Evolutionary conservation across 2,797 vertebrate genomes (phyloP).

Genomic region (Rhyacichthys aspro): DNA sequence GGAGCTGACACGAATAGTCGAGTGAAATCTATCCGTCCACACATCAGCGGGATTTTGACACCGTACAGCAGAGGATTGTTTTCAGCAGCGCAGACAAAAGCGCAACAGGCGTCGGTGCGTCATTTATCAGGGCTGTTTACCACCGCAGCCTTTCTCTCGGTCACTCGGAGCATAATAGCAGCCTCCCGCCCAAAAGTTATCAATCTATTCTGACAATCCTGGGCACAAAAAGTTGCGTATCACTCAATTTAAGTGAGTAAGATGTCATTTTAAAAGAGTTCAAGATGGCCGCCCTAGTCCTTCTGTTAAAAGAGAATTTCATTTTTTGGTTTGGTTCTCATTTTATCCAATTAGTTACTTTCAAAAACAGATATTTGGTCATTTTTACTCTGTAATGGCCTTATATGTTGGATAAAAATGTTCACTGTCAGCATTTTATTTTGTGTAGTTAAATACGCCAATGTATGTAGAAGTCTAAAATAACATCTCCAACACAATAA

Average conservation of each 20-base stretch:
- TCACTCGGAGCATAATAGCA: neutral
- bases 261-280: too few relatives aligned
- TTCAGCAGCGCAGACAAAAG: slow-evolving; percentile 11
- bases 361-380: too few relatives aligned
- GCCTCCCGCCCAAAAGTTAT: slow-evolving; percentile 16
- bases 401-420: too few relatives aligned
- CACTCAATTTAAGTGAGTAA: neutral
- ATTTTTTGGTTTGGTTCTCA: too few relatives aligned
- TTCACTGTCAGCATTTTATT: too few relatives aligned
- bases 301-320: too few relatives aligned
- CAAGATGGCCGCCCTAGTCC: too few relatives aligned
- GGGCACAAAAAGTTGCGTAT: neutral
- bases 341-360: too few relatives aligned
- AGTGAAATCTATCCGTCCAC: slow-evolving; percentile 39
- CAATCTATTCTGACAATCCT: neutral
- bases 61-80: slow-evolving; percentile 29
- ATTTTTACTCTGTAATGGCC: too few relatives aligned
- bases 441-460: too few relatives aligned
- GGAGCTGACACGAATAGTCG: slow-evolving; percentile 31
- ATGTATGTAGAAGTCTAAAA: too few relatives aligned
- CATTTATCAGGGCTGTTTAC: slow-evolving; percentile 19
- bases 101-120: slow-evolving; percentile 9
- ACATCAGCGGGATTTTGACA: slow-evolving; percentile 31
- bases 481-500: too few relatives aligned
- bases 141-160: slow-evolving; percentile 9